Evolutionary conservation across 2,113 vertebrate species (phyloP).

Genomic region (Plestiodon gilberti): DNA sequence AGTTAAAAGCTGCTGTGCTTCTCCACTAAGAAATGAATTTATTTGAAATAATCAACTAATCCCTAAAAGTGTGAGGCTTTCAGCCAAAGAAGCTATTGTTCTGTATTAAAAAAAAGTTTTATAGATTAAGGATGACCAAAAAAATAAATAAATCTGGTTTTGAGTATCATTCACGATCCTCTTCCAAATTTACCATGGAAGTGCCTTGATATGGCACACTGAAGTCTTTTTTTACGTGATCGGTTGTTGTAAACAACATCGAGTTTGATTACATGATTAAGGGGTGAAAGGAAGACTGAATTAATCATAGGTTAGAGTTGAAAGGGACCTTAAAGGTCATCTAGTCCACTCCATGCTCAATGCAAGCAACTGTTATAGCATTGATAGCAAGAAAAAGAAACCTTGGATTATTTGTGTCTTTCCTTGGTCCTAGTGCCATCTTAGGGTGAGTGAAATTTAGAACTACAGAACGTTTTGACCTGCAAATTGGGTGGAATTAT

Average conservation of each 20-base stretch:
- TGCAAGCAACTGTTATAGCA: too few species aligned
- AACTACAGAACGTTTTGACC: background rate
- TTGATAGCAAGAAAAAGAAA: background rate
- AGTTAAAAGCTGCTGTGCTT: slow-evolving; percentile 36
- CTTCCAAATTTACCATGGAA: background rate
- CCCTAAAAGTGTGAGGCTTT: slow-evolving; percentile 21
- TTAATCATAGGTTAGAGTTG: too few species aligned
- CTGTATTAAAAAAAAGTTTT: slow-evolving; percentile 16
- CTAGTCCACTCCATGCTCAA: too few species aligned
- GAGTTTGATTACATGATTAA: background rate
- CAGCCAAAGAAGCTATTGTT: slow-evolving; percentile 18
- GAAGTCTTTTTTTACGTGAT: background rate
- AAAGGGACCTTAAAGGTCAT: too few species aligned
- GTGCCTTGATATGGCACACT: background rate
- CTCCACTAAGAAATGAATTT: slow-evolving; percentile 39
- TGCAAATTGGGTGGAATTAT: background rate
- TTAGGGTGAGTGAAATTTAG: background rate
- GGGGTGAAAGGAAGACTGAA: background rate
- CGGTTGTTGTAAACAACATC: background rate
- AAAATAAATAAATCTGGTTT: too few species aligned
- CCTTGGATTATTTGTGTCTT: background rate
- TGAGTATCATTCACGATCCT: background rate
- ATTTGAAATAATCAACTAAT: slow-evolving; percentile 16
- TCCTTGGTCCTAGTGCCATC: background rate
- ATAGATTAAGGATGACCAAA: background rate